phyloP scores from a whole-genome alignment of 1,140 invertebrate species.

The Oncopodura yosiiana region DNA sequence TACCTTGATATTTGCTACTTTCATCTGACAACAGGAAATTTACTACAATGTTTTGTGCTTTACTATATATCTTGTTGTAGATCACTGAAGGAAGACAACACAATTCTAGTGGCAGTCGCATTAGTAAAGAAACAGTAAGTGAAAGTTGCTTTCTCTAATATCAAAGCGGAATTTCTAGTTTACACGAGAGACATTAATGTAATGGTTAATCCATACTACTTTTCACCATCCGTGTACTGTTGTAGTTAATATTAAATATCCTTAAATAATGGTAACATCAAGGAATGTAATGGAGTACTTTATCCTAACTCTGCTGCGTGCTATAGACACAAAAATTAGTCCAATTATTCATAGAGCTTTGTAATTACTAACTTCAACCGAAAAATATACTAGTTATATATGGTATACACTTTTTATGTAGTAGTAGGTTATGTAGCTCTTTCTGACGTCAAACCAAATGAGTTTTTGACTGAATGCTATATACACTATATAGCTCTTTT shows the following conservation, averaged over 20 bases:
- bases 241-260: not conserved
- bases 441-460: not conserved
- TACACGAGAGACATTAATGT: not conserved
- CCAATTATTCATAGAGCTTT: not conserved
- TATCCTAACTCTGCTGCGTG: not conserved
- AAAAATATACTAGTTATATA: not conserved
- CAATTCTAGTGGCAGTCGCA: slow-evolving; percentile 19
- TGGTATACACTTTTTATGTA: not conserved
- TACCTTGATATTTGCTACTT: not conserved
- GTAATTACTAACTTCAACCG: not conserved
- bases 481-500: not conserved
- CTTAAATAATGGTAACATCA: not conserved
- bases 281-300: not conserved
- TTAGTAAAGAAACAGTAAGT: slow-evolving; percentile 33
- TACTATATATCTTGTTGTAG: slow-evolving; percentile 16
- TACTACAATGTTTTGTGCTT: not conserved
- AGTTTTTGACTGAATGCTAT: not conserved
- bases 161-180: not conserved
- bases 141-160: not conserved
- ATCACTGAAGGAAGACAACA: slow-evolving; percentile 22
- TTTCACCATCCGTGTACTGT: not conserved
- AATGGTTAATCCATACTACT: not conserved
- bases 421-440: not conserved
- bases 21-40: too few species aligned
- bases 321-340: not conserved